A percentile compares a stretch with the other conserved stretches of the same genome.
phyloP scores from a whole-genome alignment of 2,888 invertebrate genomes.

The Drosophila acutilabella region DNA sequence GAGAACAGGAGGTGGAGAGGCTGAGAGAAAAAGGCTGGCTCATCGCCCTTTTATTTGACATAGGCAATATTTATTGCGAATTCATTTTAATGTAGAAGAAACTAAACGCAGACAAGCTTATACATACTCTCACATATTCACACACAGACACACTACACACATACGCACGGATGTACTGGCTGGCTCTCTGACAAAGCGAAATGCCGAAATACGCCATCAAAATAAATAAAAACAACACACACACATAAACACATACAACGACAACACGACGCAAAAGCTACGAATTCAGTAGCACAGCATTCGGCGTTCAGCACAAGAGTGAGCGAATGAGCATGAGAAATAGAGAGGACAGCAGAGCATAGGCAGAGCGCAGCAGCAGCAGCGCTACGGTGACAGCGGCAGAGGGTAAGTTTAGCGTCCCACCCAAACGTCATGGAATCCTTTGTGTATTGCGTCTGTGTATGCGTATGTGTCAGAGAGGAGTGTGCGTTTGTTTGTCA shows the following conservation, averaged over 20 bases:
- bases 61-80: conserved; percentile 81
- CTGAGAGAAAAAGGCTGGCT: conserved; percentile 64
- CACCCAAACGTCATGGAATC: conserved; percentile 74
- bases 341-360: conserved; percentile 33
- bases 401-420: conserved; percentile 68
- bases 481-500: conserved; percentile 69
- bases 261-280: conserved; percentile 55
- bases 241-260: conserved; percentile 17
- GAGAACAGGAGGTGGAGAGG: not conserved
- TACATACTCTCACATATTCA: conserved; percentile 17
- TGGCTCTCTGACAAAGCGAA: conserved; percentile 69
- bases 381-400: conserved; percentile 20
- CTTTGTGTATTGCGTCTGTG: conserved; percentile 65
- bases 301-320: conserved; percentile 56
- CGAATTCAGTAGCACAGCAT: conserved; percentile 74
- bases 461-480: conserved; percentile 18
- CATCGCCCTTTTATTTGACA: conserved; percentile 81
- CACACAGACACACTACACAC: conserved; percentile 3
- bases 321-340: conserved; percentile 31
- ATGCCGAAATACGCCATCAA: conserved; percentile 77
- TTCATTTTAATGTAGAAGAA: conserved; percentile 74
- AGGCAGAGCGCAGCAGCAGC: conserved; percentile 44
- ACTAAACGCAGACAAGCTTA: conserved; percentile 55
- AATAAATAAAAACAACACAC: conserved; percentile 73
- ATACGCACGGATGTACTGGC: not conserved